Evolutionary conservation across 1,140 invertebrate genomes (phyloP), one percentile per base, ranked within the genome.

Genomic region (Plutomurus gul): DNA sequence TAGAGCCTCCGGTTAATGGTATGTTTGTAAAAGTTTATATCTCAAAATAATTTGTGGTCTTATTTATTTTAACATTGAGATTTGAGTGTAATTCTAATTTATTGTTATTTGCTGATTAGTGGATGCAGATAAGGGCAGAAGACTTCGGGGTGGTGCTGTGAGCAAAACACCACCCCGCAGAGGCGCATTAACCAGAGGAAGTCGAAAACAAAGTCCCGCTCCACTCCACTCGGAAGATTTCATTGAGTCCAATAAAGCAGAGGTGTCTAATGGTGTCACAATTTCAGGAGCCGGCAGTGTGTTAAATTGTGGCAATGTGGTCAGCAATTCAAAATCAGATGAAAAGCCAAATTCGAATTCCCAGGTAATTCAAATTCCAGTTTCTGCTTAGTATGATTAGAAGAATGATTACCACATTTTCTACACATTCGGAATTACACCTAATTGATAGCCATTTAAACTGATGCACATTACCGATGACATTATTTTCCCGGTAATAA

Each of bases 191-290:
- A 73, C 71, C 4, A 43, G 71, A 43, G 71, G 71, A 18, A 39
- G 71, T 43, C 20, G 74, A 0, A 75, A 75, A 75, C 43, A 43
- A 30, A 75, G 74, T 56, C 74, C 47, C 20, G 43, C 74, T 39
- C 43, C 56, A 13, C 25, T 65, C 56, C 56, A 65, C n/a, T n/a
- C 22, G 27, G 51, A 65, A 65, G 56, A 49, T 51, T 47, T 13
- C 22, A 46, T 30, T 43, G 40, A 47, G 37, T 10, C 46, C n/a
- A 39, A 22, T 43, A 56, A 56, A 51, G 25, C 18, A 18, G 33
- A 39, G 36, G 71, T 43, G 20, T 73, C 71, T 22, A 43, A 37
- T 20, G 74, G 43, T 10, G 36, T 65, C 8, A n/a, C 56, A 27
- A 7, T 30, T 33, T 65, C 56, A 10, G 30, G 56, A 8, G 27